Base-by-base conservation (phyloP, 2,888 invertebrate species). In the Xylophagus ater region DNA sequence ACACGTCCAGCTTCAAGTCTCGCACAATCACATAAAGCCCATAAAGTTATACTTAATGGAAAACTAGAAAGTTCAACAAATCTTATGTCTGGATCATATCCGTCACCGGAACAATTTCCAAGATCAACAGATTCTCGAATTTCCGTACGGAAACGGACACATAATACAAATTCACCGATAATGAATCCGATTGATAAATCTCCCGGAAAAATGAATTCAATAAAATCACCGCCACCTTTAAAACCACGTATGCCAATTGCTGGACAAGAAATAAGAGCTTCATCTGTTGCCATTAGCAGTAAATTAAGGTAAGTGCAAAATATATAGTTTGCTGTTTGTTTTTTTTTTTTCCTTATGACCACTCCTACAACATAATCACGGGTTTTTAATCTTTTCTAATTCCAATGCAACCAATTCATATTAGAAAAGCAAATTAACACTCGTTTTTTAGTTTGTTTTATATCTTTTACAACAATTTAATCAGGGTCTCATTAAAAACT, bases 81-180 rank as follows among this genome's bases (percentile, higher is more conserved):
- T n/a, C n/a, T n/a, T n/a, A 28, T 34, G 13, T 28, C 40, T 5
- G 26, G 9, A 6, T 8, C 5, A 5, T 20, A 28, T n/a, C 23
- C 23, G 10, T 23, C 23, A 23, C 23, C 23, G 12, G 26, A 26
- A 13, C 9, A 12, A 13, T 12, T 13, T 8, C 26, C 26, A 5
- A 23, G 23, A 23, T 8, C 23, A 6, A 23, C 42, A 46, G 51
- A 51, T 46, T 30, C 39, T 4, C 31, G 49, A 33, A 24, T 46
- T 19, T 49, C 50, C 15, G 43, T 53, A 31, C 57, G 66, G 41
- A 65, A 65, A 51, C 59, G 65, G 31, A 53, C 61, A 26, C 66
- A 66, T 45, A 57, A 63, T 47, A 52, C 59, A 45, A 51, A 52
- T 17, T 42, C 44, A 31, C 50, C 51, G 46, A 52, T 59, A 47